A percentile compares a stretch with the other conserved stretches of the same genome.
Evolutionary conservation across 2,888 invertebrate species (phyloP).

Genomic region (Limnephilus marmoratus): DNA sequence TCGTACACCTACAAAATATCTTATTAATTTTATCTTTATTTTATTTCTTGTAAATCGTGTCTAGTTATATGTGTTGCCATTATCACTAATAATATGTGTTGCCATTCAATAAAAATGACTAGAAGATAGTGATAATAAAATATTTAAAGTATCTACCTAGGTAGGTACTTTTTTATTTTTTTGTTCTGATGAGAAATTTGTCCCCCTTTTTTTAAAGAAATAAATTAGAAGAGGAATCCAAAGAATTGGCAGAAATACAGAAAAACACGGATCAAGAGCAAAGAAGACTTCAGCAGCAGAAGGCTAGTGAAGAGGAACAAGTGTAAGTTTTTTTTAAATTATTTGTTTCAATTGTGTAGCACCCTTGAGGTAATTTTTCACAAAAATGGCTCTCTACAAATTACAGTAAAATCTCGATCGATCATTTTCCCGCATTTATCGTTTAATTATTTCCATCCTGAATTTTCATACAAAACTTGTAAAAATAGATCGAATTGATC

Average conservation of each 20-base stretch:
- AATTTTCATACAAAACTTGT: no score
- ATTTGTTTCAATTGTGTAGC: not conserved
- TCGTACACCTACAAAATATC: not conserved
- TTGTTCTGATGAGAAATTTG: not conserved
- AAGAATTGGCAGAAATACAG: conserved; percentile 78
- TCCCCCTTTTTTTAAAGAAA: conserved; percentile 58
- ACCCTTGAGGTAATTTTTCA: not conserved
- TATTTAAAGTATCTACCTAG: not conserved
- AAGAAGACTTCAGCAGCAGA: conserved; percentile 80
- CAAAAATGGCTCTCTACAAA: no score
- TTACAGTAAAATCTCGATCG: no score
- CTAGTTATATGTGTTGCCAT: no score
- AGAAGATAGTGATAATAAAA: not conserved
- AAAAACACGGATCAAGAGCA: conserved; percentile 80
- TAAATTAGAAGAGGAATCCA: conserved; percentile 76
- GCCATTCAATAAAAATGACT: not conserved
- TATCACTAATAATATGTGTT: not conserved
- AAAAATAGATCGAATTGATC: no score
- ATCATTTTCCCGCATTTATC: no score
- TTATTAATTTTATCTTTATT: not conserved
- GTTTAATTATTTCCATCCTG: no score
- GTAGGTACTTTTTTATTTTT: no score
- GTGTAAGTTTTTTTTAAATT: conserved; percentile 71
- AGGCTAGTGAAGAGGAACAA: conserved; percentile 80
- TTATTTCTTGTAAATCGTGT: not conserved